Conservation (phyloP, 2,888 invertebrate species). For the Anagyrus pseudococci region DNA sequence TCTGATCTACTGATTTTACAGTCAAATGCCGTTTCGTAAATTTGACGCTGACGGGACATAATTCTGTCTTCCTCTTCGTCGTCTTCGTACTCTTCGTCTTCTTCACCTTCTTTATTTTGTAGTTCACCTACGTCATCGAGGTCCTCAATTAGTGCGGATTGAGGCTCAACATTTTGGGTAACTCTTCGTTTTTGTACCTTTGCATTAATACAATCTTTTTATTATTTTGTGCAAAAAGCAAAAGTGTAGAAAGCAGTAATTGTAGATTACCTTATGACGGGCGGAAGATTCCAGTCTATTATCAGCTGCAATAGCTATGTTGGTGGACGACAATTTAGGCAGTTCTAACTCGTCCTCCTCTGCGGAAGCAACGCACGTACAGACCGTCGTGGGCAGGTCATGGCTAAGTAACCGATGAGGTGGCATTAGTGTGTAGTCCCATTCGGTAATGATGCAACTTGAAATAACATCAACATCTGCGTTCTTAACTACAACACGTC, state of each 20-base stretch:
- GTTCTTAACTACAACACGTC: slow-evolving; percentile 50
- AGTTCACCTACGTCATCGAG: slow-evolving; percentile 66
- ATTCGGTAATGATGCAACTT: slow-evolving; percentile 57
- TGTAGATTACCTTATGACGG: slow-evolving; percentile 18
- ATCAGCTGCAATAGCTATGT: too few relatives aligned
- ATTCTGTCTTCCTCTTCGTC: slow-evolving; percentile 66
- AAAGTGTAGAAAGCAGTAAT: too few relatives aligned
- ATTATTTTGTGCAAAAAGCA: too few relatives aligned
- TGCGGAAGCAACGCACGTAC: slow-evolving; percentile 72
- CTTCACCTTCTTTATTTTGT: slow-evolving; percentile 61
- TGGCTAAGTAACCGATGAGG: too few relatives aligned
- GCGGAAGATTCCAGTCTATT: too few relatives aligned
- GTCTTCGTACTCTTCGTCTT: slow-evolving; percentile 62
- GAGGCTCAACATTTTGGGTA: slow-evolving; percentile 68
- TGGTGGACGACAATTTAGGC: slow-evolving; percentile 39
- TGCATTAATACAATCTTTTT: background rate
- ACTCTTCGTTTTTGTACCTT: slow-evolving; percentile 66
- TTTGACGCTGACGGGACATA: slow-evolving; percentile 72
- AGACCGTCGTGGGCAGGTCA: slow-evolving; percentile 68
- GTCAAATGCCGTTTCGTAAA: slow-evolving; percentile 90
- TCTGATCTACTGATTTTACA: slow-evolving; percentile 84
- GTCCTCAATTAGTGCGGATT: slow-evolving; percentile 71
- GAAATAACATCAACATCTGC: slow-evolving; percentile 59
- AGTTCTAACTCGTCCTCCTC: slow-evolving; percentile 71
- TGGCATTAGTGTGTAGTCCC: slow-evolving; percentile 71